Base-by-base conservation (phyloP, 2,888 invertebrate species). In the Eledone cirrhosa region DNA sequence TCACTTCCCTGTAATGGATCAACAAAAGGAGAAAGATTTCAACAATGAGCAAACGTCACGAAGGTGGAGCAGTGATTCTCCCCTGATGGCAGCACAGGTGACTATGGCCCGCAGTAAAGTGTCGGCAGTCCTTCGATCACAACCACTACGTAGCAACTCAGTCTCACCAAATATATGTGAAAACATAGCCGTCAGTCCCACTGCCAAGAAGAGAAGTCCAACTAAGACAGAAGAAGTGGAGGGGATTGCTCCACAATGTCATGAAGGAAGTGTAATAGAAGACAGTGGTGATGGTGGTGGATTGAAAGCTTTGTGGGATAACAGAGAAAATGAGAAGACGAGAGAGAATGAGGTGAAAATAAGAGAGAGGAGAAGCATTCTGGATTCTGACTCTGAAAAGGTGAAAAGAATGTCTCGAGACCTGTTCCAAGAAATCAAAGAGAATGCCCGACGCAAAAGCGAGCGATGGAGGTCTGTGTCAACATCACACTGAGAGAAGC, bases 401-500 rank as follows among this genome's bases (percentile, higher is more conserved):
- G 31, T 72, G 19, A 72, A 72, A 22, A 22, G n/a, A 2, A 69
- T 78, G 33, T 63, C 80, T 7, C 80, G 80, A n/a, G 74, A 24
- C 16, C 69, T 67, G 48, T 47, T 83, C 47, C 77, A 79, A 41
- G 79, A 80, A 41, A 59, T 80, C 31, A 63, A 80, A 41, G 83
- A 80, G 48, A 80, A 82, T 59, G 80, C 81, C 29, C 63, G 82
- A 22, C 80, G 79, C 69, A 83, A 82, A 78, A 82, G 78, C 47
- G 82, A 83, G 47, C 76, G 83, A 41, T 83, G 83, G 83, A 63
- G 83, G 11, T 80, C 81, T 14, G 74, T 82, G 53, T 80, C 82
- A 27, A 48, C 78, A n/a, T 24, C 67, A 78, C 22, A 41, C n/a
- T 47, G 24, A 78, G 41, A 41, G 41, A 41, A 41, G 41, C 41